Evolutionary conservation across 2,888 invertebrate species (phyloP), one percentile per base, ranked within the genome.

Genomic region (Trachelus stipa): DNA sequence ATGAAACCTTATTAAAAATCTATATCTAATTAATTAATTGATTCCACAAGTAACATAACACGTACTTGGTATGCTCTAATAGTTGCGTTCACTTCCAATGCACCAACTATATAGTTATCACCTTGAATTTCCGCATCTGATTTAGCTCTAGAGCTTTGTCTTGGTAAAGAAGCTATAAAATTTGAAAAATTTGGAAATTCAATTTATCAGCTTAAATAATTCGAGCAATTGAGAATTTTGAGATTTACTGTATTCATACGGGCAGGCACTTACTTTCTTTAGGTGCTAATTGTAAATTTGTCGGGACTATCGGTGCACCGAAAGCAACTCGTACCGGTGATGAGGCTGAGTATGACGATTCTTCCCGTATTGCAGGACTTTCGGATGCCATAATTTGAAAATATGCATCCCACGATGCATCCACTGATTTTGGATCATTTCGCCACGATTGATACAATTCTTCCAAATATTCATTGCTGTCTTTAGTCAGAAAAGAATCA

Each of bases 11-110:
- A 34, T 31, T 40, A 37, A n/a, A 35, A 56, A 23, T 33, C 56
- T 76, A 4, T 30, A 77, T 40, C 12, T 74, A 12, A 30, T 40
- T 15, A 23, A 40, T 40, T 40, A 30, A 73, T 71, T 12, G 12
- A 12, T 35, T 68, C n/a, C 31, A 23, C n/a, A 15, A 11, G 11
- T 34, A 30, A 30, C 34, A 11, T 37, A n/a, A 69, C 23, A 15
- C 34, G 73, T 84, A 87, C 89, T 82, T 90, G 90, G 82, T 90
- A 90, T n/a, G 90, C 87, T 34, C 88, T 84, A 75, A 90, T 88
- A 6, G 87, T 84, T 1, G 88, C 85, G 74, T 86, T 88, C 12
- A 90, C 81, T 35, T 88, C 85, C 12, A 89, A 82, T 11, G 82
- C 74, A 0, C 81, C 78, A 23, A n/a, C 78, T 74, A 85, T 76